These are phyloP conservation scores for Brachionus manjavacas DNA, from an alignment of 1,140 invertebrate species.

Conservation along the genomic window DNA sequence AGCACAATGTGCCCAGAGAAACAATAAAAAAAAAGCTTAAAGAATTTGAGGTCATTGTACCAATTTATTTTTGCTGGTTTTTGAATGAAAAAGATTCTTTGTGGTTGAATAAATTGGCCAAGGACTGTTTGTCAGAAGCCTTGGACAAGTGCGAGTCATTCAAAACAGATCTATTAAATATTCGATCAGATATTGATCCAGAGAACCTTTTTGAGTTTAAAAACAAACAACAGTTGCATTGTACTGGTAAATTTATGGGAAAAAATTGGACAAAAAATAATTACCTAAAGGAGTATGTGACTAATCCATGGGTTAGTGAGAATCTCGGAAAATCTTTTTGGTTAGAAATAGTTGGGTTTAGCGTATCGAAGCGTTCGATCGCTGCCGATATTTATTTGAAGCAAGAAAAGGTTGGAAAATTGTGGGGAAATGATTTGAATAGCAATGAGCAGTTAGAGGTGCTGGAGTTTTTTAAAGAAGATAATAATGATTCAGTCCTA, in stretches of 20 bases:
- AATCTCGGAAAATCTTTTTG: neutral
- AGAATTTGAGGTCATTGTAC: neutral
- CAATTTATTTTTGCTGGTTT: constrained; percentile 13
- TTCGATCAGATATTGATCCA: neutral
- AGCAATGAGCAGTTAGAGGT: neutral
- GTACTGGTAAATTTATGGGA: constrained; percentile 7
- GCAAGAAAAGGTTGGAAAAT: neutral
- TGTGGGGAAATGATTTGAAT: constrained; percentile 13
- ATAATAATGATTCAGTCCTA: neutral
- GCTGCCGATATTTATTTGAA: neutral
- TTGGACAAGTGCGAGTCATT: neutral
- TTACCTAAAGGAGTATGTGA: neutral
- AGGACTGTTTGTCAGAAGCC: neutral
- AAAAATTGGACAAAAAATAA: neutral
- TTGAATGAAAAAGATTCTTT: constrained; percentile 44
- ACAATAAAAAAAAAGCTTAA: neutral
- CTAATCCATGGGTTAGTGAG: neutral
- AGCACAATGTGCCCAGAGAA: constrained; percentile 15
- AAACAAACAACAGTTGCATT: neutral
- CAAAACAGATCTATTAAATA: neutral
- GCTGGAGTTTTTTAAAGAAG: neutral
- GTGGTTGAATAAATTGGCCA: constrained; percentile 30
- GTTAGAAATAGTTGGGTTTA: neutral
- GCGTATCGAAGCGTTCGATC: neutral
- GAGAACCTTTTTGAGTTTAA: neutral